These are phyloP conservation scores for Tinea trinotella DNA, from an alignment of 2,888 invertebrate species.

Conservation along the genomic window DNA sequence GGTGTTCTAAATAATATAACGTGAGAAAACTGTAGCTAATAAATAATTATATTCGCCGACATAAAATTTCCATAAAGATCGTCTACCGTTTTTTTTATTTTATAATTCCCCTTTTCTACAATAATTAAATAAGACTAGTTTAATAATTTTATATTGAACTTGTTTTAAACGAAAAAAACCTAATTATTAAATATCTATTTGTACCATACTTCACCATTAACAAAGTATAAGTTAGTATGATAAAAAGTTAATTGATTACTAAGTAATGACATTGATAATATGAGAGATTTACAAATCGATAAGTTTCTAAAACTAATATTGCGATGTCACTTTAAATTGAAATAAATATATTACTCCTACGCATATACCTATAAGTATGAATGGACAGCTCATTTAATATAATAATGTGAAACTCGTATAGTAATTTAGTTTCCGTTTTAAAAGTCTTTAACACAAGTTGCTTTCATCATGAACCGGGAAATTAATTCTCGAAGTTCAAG, in stretches of 20 bases:
- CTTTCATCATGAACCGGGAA: slow-evolving; percentile 17
- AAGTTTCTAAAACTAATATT: too few relatives aligned
- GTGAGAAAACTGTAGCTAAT: slow-evolving; percentile 2
- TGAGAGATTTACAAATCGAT: too few relatives aligned
- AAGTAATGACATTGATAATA: too few relatives aligned
- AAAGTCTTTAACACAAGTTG: not conserved
- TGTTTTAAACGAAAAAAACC: too few relatives aligned
- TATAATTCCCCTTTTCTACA: too few relatives aligned
- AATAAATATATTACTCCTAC: not conserved
- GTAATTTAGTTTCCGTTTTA: slow-evolving; percentile 2
- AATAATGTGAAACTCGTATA: slow-evolving; percentile 1
- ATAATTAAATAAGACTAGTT: not conserved
- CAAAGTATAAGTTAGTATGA: too few relatives aligned
- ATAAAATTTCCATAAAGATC: not conserved
- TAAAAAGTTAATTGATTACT: too few relatives aligned
- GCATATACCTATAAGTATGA: not conserved
- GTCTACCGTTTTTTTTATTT: not conserved
- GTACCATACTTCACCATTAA: too few relatives aligned
- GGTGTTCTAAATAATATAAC: slow-evolving; percentile 6
- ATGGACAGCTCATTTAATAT: slow-evolving; percentile 10
- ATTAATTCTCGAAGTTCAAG: slow-evolving; percentile 18
- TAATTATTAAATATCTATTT: too few relatives aligned
- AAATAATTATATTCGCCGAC: not conserved
- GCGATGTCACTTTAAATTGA: too few relatives aligned
- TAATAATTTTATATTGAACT: too few relatives aligned